Percentiles rank a stretch among this genome's conserved stretches.
Conservation (phyloP, 2,888 invertebrate genomes). For the Tetragonisca angustula region DNA sequence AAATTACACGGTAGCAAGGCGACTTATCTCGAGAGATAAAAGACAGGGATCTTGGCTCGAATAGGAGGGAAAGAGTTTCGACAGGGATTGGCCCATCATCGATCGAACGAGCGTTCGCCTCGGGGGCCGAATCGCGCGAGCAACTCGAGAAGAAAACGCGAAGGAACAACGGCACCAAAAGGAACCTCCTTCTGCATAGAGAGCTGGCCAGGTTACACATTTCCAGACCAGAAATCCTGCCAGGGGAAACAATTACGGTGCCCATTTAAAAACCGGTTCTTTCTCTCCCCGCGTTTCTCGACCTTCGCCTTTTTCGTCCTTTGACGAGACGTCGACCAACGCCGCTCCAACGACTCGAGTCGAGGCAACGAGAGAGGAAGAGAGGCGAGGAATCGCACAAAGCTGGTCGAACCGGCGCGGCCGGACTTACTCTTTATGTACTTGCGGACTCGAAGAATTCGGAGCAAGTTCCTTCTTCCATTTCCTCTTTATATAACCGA, state of each 20-base stretch:
- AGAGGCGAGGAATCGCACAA: background rate
- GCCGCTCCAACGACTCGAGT: background rate
- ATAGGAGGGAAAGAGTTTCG: background rate
- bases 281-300: conserved; percentile 52
- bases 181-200: conserved; percentile 15
- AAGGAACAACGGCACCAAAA: conserved; percentile 29
- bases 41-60: background rate
- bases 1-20: no score
- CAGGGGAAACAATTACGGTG: conserved; percentile 75
- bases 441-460: background rate
- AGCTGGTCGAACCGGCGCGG: background rate
- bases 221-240: conserved; percentile 59
- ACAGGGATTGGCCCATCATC: background rate
- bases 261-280: conserved; percentile 75
- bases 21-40: conserved; percentile 4
- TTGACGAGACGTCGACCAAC: conserved; percentile 60
- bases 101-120: conserved; percentile 11
- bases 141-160: background rate
- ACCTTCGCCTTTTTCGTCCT: conserved; percentile 60
- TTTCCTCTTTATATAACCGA: background rate
- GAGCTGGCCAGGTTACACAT: conserved; percentile 37
- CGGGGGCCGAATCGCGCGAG: background rate
- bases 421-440: background rate
- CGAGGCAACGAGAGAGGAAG: background rate
- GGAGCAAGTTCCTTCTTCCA: conserved; percentile 8